These are phyloP conservation scores for Sesia bembeciformis DNA, from an alignment of 2,888 invertebrate species.

Conservation along the genomic window DNA sequence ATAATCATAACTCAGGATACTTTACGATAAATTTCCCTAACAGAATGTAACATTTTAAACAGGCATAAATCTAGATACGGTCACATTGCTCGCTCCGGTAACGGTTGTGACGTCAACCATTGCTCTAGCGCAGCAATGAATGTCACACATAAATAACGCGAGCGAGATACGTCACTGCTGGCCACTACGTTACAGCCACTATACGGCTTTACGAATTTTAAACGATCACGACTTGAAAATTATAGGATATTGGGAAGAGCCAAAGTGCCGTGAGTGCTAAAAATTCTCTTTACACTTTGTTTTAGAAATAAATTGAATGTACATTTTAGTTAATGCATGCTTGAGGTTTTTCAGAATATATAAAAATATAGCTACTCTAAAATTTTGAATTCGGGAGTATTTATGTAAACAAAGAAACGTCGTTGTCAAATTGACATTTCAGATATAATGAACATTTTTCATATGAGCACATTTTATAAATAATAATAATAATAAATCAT, in stretches of 20 bases:
- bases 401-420: too few relatives aligned
- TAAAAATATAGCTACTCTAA: background rate
- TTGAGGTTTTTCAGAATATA: background rate
- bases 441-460: too few relatives aligned
- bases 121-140: slow-evolving; percentile 36
- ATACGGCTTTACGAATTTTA: background rate
- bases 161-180: slow-evolving; percentile 15
- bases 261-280: background rate
- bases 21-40: slow-evolving; percentile 14
- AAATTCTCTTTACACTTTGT: background rate
- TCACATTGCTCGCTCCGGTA: slow-evolving; percentile 21
- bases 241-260: background rate
- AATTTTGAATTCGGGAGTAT: too few relatives aligned
- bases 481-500: too few relatives aligned
- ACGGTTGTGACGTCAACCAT: slow-evolving; percentile 29
- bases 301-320: background rate
- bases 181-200: background rate
- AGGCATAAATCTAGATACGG: slow-evolving; percentile 24
- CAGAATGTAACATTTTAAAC: slow-evolving; percentile 11
- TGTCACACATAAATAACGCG: slow-evolving; percentile 39
- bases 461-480: too few relatives aligned
- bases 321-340: too few relatives aligned
- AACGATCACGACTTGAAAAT: background rate
- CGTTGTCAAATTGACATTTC: too few relatives aligned
- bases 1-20: slow-evolving; percentile 2